Evolutionary conservation across 2,888 invertebrate genomes (phyloP), one percentile per base, ranked within the genome.

Genomic region (Parapristionchus giblindavisi): DNA sequence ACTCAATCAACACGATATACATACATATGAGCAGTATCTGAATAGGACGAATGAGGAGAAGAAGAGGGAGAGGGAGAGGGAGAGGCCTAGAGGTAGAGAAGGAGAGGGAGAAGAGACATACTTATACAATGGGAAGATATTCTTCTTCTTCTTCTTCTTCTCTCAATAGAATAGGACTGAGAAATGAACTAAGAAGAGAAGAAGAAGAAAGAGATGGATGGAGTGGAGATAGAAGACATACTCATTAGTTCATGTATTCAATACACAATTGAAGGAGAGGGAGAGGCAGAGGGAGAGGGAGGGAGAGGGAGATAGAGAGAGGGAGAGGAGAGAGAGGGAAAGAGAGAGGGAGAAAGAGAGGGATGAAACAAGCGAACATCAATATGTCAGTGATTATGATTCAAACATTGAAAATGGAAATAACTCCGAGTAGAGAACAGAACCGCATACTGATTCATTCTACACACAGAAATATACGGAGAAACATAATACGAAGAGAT

Each of bases 21-120:
- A 14, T 38, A 34, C 61, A 61, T 38, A 61, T 61, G 61, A 61
- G 61, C 61, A 24, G 24, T 61, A 61, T 61, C 61, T 34, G 61
- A 61, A 38, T 61, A 61, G 24, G 58, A 76, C 77, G 73, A 72
- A 75, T 76, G 76, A 56, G 17, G 74, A 61, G 65, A 72, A 40
- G 70, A 74, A 65, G 70, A 60, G 38, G 40, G 29, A 73, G 65
- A 75, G 61, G 32, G 34, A 52, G 32, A 52, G 63, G 56, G 52
- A 48, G 72, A 11, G 74, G 65, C 48, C 73, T 65, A 75, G 75
- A 61, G 75, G 24, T 61, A 66, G 70, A 61, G 58, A 27, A 56
- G 40, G 36, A 34, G 43, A 52, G 27, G 58, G 48, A 32, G 60
- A 58, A 72, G 43, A 11, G 36, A 36, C n/a, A n/a, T n/a, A n/a